Percentiles rank a stretch among this genome's conserved stretches.
Conservation (phyloP, 2,113 vertebrate genomes). For the Ochotona curzoniae region DNA sequence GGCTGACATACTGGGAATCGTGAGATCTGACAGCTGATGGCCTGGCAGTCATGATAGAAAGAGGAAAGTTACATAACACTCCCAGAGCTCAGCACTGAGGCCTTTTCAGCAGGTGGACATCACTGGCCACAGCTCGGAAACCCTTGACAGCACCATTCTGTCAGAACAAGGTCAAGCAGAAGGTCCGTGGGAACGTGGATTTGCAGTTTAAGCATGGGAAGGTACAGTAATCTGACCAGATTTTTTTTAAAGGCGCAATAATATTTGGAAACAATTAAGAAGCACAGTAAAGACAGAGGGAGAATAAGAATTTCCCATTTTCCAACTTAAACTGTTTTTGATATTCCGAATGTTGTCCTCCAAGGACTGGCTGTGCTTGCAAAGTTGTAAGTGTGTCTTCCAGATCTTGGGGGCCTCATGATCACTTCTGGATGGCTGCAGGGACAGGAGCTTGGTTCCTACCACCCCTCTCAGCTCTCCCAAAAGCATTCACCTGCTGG, state of each 20-base stretch:
- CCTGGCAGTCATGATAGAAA: background rate
- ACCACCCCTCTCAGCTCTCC: too few relatives aligned
- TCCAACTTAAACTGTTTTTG: background rate
- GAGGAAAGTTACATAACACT: background rate
- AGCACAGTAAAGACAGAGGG: background rate
- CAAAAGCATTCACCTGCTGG: background rate
- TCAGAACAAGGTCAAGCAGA: background rate
- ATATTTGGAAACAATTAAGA: background rate
- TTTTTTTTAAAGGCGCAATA: background rate
- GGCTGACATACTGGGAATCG: background rate
- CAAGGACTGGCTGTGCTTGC: too few relatives aligned
- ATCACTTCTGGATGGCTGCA: accelerated
- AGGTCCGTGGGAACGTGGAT: background rate
- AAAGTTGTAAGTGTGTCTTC: background rate
- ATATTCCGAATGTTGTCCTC: background rate
- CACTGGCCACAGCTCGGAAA: background rate
- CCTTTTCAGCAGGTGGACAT: background rate
- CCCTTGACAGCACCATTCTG: background rate
- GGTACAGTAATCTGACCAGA: background rate
- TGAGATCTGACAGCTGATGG: background rate
- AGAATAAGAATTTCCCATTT: background rate
- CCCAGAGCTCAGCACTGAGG: background rate
- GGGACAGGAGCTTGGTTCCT: accelerated
- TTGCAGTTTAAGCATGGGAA: background rate
- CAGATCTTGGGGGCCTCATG: background rate